A percentile compares a stretch with the other conserved stretches of the same genome.
phyloP scores from a whole-genome alignment of 2,797 vertebrate species.

The Coendou prehensilis region DNA sequence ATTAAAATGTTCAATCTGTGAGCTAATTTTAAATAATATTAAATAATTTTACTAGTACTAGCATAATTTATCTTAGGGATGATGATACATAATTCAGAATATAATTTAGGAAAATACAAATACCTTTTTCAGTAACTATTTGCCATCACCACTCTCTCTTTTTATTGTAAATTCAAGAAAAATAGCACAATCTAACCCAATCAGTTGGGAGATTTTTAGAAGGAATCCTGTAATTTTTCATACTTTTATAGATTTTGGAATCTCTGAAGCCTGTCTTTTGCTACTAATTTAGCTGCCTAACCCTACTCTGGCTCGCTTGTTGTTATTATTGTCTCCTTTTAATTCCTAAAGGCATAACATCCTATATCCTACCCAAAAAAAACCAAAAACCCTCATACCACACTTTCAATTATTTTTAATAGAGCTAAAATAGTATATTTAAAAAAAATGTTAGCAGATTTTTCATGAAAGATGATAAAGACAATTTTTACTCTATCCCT shows the following conservation, averaged over 20 bases:
- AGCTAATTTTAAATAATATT: background rate
- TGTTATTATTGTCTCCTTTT: background rate
- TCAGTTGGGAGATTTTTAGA: background rate
- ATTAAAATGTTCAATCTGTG: background rate
- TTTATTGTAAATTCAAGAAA: background rate
- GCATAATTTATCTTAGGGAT: background rate
- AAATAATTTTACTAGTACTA: background rate
- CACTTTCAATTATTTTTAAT: slow-evolving; percentile 9
- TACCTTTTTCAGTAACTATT: background rate
- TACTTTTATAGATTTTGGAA: background rate
- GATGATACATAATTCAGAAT: background rate
- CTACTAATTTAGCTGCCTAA: background rate
- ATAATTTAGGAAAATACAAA: slow-evolving; percentile 14
- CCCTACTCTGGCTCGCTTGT: background rate
- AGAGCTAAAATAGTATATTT: background rate
- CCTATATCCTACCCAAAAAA: background rate
- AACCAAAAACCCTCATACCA: background rate
- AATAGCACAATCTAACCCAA: background rate
- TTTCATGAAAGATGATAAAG: background rate
- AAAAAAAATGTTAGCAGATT: slow-evolving; percentile 3
- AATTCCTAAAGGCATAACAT: background rate
- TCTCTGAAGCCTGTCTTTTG: background rate
- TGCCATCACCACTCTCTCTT: background rate
- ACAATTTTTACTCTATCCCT: background rate
- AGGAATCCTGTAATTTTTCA: background rate